phyloP scores from a whole-genome alignment of 2,888 invertebrate species.

The Acheta domesticus region DNA sequence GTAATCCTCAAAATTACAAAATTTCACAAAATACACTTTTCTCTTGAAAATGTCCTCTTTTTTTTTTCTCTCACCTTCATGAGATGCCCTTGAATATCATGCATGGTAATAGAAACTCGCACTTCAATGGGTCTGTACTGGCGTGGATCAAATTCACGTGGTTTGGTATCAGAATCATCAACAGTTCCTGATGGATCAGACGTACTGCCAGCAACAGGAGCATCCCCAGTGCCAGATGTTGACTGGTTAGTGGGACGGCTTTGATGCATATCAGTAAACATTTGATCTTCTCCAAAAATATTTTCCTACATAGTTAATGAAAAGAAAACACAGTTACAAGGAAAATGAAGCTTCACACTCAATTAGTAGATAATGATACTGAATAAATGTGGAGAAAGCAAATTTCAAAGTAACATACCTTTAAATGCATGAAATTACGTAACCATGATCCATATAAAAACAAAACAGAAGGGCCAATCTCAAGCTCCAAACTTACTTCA shows the following conservation, averaged over 20 bases:
- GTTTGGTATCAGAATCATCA: conserved; percentile 36
- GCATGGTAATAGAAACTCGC: conserved; percentile 86
- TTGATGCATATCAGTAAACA: conserved; percentile 87
- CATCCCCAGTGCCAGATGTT: conserved; percentile 38
- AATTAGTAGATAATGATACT: conserved; percentile 12
- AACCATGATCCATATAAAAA: conserved; percentile 89
- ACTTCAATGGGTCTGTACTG: conserved; percentile 87
- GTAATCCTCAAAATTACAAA: too few species aligned
- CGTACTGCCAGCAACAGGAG: conserved; percentile 45
- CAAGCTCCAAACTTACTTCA: conserved; percentile 84
- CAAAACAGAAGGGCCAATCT: conserved; percentile 90
- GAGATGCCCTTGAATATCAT: conserved; percentile 93
- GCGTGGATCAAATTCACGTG: conserved; percentile 64
- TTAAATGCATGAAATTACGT: conserved; percentile 81
- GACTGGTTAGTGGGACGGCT: conserved; percentile 29
- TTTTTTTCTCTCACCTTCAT: conserved; percentile 58
- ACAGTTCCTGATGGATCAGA: conserved; percentile 49
- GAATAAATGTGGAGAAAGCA: conserved; percentile 3
- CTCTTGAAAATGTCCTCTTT: too few species aligned
- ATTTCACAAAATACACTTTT: too few species aligned
- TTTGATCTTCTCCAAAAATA: conserved; percentile 94
- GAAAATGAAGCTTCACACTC: neutral
- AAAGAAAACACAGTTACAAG: neutral
- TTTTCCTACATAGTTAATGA: conserved; percentile 66
- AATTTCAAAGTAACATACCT: conserved; percentile 49